phyloP scores from a whole-genome alignment of 2,888 invertebrate genomes.

The Himalopsyche japonica region DNA sequence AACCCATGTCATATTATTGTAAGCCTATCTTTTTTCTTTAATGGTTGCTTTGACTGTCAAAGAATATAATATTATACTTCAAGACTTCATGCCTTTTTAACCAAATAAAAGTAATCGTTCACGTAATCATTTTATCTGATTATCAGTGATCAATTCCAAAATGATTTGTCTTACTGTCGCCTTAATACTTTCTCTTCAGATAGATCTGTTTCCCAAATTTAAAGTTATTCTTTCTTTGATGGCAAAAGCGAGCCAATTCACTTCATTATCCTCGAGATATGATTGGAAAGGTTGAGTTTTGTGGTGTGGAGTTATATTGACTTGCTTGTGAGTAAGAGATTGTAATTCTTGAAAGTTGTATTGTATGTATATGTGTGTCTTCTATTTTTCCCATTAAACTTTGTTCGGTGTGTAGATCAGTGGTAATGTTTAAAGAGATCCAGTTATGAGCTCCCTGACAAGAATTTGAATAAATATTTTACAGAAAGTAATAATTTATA shows the following conservation, averaged over 20 bases:
- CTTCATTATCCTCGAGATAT: not conserved
- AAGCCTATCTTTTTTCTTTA: not conserved
- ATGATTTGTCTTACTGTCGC: no score
- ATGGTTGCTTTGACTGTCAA: not conserved
- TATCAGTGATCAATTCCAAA: no score
- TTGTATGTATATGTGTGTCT: not conserved
- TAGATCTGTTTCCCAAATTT: not conserved
- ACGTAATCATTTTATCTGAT: no score
- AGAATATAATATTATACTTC: no score
- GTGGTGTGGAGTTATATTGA: not conserved
- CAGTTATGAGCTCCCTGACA: not conserved
- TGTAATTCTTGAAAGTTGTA: not conserved
- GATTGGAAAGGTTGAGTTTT: not conserved
- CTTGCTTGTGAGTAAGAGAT: not conserved
- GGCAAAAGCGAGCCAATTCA: not conserved
- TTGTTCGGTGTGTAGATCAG: conserved; percentile 17
- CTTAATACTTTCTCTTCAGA: no score
- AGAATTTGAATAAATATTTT: not conserved
- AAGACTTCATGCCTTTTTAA: no score
- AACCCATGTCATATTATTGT: not conserved
- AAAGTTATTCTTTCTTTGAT: not conserved
- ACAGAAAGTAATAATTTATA: no score
- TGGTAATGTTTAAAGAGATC: conserved; percentile 15
- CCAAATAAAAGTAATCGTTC: no score
- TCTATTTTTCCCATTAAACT: conserved; percentile 3